Evolutionary conservation across 2,888 invertebrate genomes (phyloP).

Genomic region (Ashinkailepas kermadecensis): DNA sequence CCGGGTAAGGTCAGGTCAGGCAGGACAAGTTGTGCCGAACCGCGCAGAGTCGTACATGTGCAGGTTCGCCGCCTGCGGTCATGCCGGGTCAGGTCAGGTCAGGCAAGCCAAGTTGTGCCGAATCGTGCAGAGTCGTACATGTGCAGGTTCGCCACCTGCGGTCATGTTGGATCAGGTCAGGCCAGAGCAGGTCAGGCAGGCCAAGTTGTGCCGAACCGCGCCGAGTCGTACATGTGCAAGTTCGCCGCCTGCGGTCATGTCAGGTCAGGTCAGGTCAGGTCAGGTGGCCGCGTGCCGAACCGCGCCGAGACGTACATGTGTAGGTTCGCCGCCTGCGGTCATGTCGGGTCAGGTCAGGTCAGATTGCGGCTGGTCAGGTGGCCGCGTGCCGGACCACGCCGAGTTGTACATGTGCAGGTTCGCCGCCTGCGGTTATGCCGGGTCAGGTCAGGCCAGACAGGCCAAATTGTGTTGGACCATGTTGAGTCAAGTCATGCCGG

Average conservation of each 20-base stretch:
- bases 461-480: no score
- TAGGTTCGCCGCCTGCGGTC: not conserved
- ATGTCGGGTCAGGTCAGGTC: not conserved
- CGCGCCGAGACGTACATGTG: not conserved
- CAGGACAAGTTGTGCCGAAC: no score
- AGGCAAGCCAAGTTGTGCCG: not conserved
- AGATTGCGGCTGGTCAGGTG: no score
- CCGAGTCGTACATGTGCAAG: not conserved
- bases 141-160: no score
- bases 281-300: no score
- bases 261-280: not conserved
- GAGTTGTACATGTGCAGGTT: no score
- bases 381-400: no score
- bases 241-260: not conserved
- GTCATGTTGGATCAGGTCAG: not conserved
- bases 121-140: no score
- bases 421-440: not conserved
- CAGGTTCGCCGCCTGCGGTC: not conserved
- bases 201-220: no score
- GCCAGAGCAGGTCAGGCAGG: not conserved
- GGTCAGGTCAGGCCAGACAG: conserved; percentile 8
- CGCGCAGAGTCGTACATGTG: no score
- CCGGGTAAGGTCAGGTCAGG: no score
- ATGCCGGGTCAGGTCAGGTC: conserved; percentile 2
- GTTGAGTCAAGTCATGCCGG: not conserved